phyloP scores from a whole-genome alignment of 2,797 vertebrate species.

The Thunnus albacares region DNA sequence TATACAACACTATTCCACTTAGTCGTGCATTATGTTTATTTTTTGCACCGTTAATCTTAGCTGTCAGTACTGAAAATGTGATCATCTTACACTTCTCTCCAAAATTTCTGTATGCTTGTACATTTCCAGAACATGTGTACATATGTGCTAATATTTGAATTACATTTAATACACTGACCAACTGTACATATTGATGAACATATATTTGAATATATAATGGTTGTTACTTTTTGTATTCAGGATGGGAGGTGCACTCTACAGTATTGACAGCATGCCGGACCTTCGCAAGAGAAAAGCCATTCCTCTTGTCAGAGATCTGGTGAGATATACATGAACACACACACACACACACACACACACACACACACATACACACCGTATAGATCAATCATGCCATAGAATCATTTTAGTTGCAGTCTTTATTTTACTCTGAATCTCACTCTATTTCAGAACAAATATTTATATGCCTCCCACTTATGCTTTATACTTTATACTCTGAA shows the following conservation, averaged over 20 bases:
- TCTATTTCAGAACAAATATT: not conserved
- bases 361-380: constrained; percentile 15
- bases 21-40: not conserved
- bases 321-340: constrained; percentile 79
- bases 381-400: not conserved
- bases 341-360: constrained; percentile 26
- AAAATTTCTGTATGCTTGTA: too few relatives aligned
- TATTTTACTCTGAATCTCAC: constrained; percentile 12
- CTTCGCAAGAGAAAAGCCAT: constrained; percentile 97
- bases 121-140: too few relatives aligned
- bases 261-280: constrained; percentile 99
- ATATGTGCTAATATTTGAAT: too few relatives aligned
- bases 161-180: not conserved
- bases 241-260: constrained; percentile 96
- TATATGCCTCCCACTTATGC: not conserved
- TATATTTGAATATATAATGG: constrained; percentile 10
- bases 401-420: constrained; percentile 9
- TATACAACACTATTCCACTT: not conserved
- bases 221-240: constrained; percentile 80
- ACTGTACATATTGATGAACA: not conserved
- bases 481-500: not conserved
- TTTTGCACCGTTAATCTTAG: too few relatives aligned
- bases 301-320: constrained; percentile 96
- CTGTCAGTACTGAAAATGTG: not conserved
- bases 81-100: too few relatives aligned